Percentiles rank a stretch among this genome's conserved stretches.
These are phyloP conservation scores for Callorhinus ursinus DNA, from an alignment of 2,113 vertebrate species.

Conservation along the genomic window DNA sequence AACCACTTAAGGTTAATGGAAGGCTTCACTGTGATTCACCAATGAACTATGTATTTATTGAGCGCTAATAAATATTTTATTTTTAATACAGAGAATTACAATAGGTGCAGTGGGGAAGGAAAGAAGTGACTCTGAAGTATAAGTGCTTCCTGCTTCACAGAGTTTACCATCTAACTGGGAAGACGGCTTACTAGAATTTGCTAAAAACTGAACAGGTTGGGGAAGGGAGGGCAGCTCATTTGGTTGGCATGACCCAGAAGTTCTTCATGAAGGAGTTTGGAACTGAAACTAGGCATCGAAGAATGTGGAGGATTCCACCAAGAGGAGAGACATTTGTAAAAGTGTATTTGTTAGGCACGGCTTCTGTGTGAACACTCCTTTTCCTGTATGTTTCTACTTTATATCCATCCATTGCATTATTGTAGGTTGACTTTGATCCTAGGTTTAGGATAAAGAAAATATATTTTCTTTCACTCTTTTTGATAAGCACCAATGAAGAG, in stretches of 20 bases:
- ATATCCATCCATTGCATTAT: neutral
- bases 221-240: neutral
- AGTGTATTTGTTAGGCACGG: neutral
- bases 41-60: neutral
- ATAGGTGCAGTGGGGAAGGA: neutral
- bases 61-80: conserved; percentile 26
- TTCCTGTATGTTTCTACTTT: conserved; percentile 17
- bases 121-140: neutral
- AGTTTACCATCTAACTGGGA: neutral
- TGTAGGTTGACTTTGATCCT: neutral
- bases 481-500: neutral
- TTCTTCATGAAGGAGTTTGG: neutral
- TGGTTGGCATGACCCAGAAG: neutral
- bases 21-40: neutral
- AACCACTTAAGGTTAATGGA: neutral
- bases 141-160: conserved; percentile 9
- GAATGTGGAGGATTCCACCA: neutral
- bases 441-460: neutral
- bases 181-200: neutral
- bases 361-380: neutral
- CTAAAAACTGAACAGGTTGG: neutral
- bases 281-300: neutral
- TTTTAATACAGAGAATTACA: neutral
- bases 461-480: neutral
- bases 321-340: neutral